Percentiles rank a stretch among this genome's conserved stretches.
Conservation (phyloP, 2,888 invertebrate genomes). For the Drosophila silvestris region DNA sequence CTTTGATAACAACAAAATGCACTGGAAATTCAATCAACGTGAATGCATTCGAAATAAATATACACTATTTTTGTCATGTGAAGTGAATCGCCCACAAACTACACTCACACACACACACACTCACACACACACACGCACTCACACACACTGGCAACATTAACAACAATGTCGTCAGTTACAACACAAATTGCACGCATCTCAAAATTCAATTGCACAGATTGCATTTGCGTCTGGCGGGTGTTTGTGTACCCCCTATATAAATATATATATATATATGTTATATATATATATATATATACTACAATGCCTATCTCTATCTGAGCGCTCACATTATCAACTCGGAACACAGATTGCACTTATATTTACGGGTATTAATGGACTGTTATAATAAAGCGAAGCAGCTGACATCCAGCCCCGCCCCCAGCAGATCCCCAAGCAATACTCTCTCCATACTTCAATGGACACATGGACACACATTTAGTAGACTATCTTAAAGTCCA, state of each 20-base stretch:
- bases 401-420: neutral
- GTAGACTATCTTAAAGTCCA: neutral
- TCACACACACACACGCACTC: slow-evolving; percentile 7
- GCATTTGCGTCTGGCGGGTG: slow-evolving; percentile 25
- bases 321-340: neutral
- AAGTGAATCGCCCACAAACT: slow-evolving; percentile 36
- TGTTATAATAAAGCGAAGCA: neutral
- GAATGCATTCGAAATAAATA: slow-evolving; percentile 53
- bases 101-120: slow-evolving; percentile 7
- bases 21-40: slow-evolving; percentile 61
- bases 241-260: neutral
- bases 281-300: too few relatives aligned
- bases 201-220: slow-evolving; percentile 49
- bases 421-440: neutral
- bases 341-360: neutral
- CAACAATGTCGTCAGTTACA: neutral
- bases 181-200: slow-evolving; percentile 57
- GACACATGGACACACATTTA: neutral
- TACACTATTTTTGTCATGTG: slow-evolving; percentile 31
- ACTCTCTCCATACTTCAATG: neutral
- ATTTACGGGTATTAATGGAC: neutral
- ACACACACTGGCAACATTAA: slow-evolving; percentile 6
- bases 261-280: neutral
- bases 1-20: slow-evolving; percentile 39
- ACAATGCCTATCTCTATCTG: neutral